A percentile compares a stretch with the other conserved stretches of the same genome.
Conservation (phyloP, 2,113 vertebrate genomes). For the Sinocyclocheilus anshuiensis region DNA sequence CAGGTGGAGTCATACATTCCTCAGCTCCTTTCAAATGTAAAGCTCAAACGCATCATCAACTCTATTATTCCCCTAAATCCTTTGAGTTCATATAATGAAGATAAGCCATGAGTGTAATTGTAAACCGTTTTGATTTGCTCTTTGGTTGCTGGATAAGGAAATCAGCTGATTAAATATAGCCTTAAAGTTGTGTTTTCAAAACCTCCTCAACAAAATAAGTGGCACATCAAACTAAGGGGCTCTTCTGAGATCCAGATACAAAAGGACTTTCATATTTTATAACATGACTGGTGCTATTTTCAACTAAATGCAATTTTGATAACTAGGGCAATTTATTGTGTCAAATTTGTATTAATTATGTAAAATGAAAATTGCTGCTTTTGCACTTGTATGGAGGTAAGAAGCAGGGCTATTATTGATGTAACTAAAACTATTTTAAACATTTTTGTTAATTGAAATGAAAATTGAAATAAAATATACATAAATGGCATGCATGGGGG, state of each 20-base stretch:
- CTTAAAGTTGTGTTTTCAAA: neutral
- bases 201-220: neutral
- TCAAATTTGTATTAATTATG: neutral
- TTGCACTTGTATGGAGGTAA: neutral
- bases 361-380: neutral
- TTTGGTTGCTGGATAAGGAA: neutral
- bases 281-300: neutral
- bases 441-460: too few relatives aligned
- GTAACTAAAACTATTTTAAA: neutral
- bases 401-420: neutral
- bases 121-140: neutral
- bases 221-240: neutral
- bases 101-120: neutral
- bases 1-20: neutral
- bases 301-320: neutral
- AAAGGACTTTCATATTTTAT: neutral
- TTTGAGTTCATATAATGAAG: neutral
- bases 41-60: conserved; percentile 3
- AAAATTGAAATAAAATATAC: too few relatives aligned
- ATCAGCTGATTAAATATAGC: neutral
- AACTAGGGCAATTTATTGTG: neutral
- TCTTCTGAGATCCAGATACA: neutral
- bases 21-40: conserved; percentile 36
- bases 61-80: neutral
- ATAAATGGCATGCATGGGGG: too few relatives aligned